These are phyloP conservation scores for Leptinotarsa juncta DNA, from an alignment of 2,888 invertebrate genomes.

Conservation along the genomic window DNA sequence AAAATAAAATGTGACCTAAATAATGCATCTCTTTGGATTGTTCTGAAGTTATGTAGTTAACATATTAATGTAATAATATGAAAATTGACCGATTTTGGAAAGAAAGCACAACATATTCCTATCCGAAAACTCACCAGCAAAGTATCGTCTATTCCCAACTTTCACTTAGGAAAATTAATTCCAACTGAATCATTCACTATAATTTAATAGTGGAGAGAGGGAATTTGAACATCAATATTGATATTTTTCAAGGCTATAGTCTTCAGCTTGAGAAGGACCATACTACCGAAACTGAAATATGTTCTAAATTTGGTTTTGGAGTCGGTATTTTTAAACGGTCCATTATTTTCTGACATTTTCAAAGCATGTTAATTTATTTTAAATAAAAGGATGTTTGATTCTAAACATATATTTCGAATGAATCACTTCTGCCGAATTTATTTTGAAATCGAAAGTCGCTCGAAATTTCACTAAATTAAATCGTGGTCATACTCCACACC, in stretches of 20 bases:
- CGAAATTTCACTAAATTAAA: not conserved
- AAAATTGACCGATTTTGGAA: not conserved
- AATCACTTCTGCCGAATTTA: not conserved
- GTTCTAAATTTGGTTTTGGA: conserved; percentile 31
- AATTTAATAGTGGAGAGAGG: conserved; percentile 16
- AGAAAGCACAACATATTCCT: not conserved
- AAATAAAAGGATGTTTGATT: not conserved
- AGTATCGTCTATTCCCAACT: not conserved
- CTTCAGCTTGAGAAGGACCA: conserved; percentile 28
- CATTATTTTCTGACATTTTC: conserved; percentile 24
- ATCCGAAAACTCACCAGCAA: not conserved
- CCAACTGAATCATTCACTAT: not conserved
- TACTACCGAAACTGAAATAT: conserved; percentile 29
- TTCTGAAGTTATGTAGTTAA: too few species aligned
- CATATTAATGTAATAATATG: too few species aligned
- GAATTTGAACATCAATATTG: conserved; percentile 21
- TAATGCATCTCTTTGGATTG: too few species aligned
- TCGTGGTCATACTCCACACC: too few species aligned
- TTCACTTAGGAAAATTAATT: not conserved
- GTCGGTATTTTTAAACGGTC: conserved; percentile 35
- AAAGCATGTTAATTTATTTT: not conserved
- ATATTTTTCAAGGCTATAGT: conserved; percentile 21
- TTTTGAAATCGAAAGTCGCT: not conserved
- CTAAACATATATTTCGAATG: not conserved
- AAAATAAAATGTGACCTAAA: not conserved